Evolutionary conservation across 2,888 invertebrate genomes (phyloP), one percentile per base, ranked within the genome.

Genomic region (Eucera pruinosa): DNA sequence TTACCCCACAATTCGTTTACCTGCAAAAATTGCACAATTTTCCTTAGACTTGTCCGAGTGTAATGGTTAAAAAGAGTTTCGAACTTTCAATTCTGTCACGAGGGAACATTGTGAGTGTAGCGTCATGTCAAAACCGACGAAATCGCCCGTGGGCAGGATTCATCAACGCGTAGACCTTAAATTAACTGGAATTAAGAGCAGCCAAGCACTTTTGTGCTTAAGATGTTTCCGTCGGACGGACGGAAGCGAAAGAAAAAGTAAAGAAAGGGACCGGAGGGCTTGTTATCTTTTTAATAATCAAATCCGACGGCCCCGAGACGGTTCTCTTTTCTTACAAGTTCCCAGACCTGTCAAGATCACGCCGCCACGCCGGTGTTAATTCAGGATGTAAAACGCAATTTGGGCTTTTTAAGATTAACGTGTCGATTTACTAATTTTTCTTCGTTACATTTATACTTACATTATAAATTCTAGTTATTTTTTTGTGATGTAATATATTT

Each of bases 271-370:
- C 86, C 86, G 81, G 75, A 74, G 86, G 88, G 88, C 87, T 88
- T 88, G 88, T 90, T 90, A 90, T 90, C 90, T 90, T 90, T 90
- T 90, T 90, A 90, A 90, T 91, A 91, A 90, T 90, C 86, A 88
- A 82, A 88, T 82, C 85, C 88, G 90, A 90, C 90, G 85, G 82
- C 82, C 70, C 79, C 79, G 30, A 27, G 60, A 78, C 72, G 72
- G 79, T 77, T 81, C 80, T 73, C 81, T 84, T 86, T 48, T 82
- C 86, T 79, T 79, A 71, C 69, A 65, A 71, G 83, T 85, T 89
- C 87, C 85, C 88, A 87, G 88, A 48, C 83, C 89, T 90, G 90
- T 91, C 91, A 91, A 86, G 84, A 85, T 91, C 91, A 91, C 89
- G 89, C 88, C 77, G 80, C 78, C 81, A 80, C 77, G 80, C 78